Evolutionary conservation across 2,797 vertebrate species (phyloP), one percentile per base, ranked within the genome.

Genomic region (Oreochromis grahami): DNA sequence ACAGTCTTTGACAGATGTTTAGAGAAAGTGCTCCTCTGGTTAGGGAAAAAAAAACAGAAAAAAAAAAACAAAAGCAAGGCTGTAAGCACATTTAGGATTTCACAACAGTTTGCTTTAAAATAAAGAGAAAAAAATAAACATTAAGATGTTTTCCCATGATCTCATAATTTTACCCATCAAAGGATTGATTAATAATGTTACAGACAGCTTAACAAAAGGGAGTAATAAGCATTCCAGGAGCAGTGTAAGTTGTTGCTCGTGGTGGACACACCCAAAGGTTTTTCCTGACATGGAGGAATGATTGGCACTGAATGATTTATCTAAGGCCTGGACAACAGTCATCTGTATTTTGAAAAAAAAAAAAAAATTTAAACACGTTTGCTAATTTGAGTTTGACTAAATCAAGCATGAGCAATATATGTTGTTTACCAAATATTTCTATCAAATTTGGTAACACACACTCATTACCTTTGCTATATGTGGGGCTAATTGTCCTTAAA

Each of bases 1-100:
- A 74, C 43, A 38, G 53, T n/a, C n/a, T 48, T 52, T 3, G 12
- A 82, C 81, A 84, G 77, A 86, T 86, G 76, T 86, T 79, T 55
- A 53, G 55, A 60, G 29, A 74, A 80, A 74, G 32, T 32, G 50
- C 29, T 76, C 19, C 43, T 80, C 48, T 52, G 15, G 32, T n/a
- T 17, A 13, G 12, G 3, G 0, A 0, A 4, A 10, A 32, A 3
- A 45, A 7, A 43, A 13, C 8, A 38, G 3, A 38, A 11, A 19
- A 43, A 7, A 21, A 2, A 24, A 32, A 21, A 3, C 4, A 65
- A 15, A 77, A 86, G 60, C 14, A 41, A 80, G 78, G 36, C n/a
- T 80, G 24, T 81, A 21, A 21, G 34, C 43, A 21, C 10, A 17
- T 24, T 76, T 7, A 8, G 24, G 41, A 50, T 63, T 38, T 77